Evolutionary conservation across 2,113 vertebrate species (phyloP), one percentile per base, ranked within the genome.

Genomic region (Trematocara nigrifrons): DNA sequence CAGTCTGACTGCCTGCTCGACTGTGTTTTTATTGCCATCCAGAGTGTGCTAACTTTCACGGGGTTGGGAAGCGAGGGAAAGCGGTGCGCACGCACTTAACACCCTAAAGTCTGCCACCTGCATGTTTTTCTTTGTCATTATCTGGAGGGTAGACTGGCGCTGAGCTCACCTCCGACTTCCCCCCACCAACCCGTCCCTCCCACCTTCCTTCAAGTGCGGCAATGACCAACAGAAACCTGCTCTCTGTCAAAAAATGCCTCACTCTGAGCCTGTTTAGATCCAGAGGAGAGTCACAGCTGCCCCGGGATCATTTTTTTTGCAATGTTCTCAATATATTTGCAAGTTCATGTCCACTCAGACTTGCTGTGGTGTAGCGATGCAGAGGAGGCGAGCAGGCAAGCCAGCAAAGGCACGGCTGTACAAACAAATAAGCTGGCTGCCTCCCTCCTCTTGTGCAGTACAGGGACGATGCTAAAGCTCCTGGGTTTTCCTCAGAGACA

Each of bases 291-390:
- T 83, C 91, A 87, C 47, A 88, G 88, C 81, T 29, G 57, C 83
- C 83, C 69, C 53, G 64, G 83, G 66, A 86, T 40, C 1, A 1
- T 12, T 38, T 64, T 86, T 79, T 79, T 84, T 79, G 54, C 33
- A 11, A 15, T 77, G 82, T 86, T 86, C 86, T 54, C 33, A 84
- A 64, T 90, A 80, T 89, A 86, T 77, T 86, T 76, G 40, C 89
- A 92, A 86, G 92, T 91, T 95, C 90, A 92, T 54, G 86, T 93
- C 83, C 64, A 86, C 89, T 86, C 93, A 92, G 86, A 91, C 88
- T 85, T 88, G 88, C 64, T 4, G 5, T 81, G 80, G 81, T 69
- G 79, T 89, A 64, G 61, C 49, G 18, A 56, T 45, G 59, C 20
- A 35, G 29, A 57, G 8, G n/a, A 20, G 52, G 80, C 33, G 2